These are phyloP conservation scores for Dasysyrphus albostriatus DNA, from an alignment of 2,888 invertebrate species.

Conservation along the genomic window DNA sequence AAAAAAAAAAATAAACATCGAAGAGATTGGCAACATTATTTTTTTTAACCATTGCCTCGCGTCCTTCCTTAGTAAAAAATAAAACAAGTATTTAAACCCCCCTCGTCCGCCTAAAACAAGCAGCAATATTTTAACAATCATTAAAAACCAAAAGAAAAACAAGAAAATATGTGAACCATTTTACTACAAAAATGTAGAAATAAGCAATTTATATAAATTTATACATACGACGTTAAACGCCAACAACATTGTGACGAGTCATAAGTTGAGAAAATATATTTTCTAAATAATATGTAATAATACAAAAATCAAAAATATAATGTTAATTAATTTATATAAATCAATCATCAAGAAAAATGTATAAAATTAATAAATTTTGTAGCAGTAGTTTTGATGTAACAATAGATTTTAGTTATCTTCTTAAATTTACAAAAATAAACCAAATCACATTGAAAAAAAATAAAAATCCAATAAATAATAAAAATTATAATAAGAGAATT, in stretches of 20 bases:
- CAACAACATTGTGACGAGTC: slow-evolving; percentile 48
- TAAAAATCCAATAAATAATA: slow-evolving; percentile 59
- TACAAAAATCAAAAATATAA: slow-evolving; percentile 67
- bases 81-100: slow-evolving; percentile 3
- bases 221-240: slow-evolving; percentile 41
- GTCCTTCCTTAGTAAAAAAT: slow-evolving; percentile 22
- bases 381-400: slow-evolving; percentile 57
- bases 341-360: slow-evolving; percentile 68
- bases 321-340: slow-evolving; percentile 66
- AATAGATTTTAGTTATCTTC: slow-evolving; percentile 55
- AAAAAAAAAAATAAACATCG: slow-evolving; percentile 30
- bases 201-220: slow-evolving; percentile 42
- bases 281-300: slow-evolving; percentile 34
- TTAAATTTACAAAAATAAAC: slow-evolving; percentile 63
- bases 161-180: slow-evolving; percentile 50
- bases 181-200: slow-evolving; percentile 46
- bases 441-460: slow-evolving; percentile 50
- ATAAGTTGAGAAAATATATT: slow-evolving; percentile 1
- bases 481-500: slow-evolving; percentile 66
- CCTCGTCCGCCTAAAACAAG: slow-evolving; percentile 37
- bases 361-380: slow-evolving; percentile 63
- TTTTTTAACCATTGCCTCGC: slow-evolving; percentile 42
- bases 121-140: slow-evolving; percentile 68
- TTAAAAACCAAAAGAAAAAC: slow-evolving; percentile 13
- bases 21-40: slow-evolving; percentile 56